These are phyloP conservation scores for Sorex araneus DNA, from an alignment of 2,113 vertebrate species.

Conservation along the genomic window DNA sequence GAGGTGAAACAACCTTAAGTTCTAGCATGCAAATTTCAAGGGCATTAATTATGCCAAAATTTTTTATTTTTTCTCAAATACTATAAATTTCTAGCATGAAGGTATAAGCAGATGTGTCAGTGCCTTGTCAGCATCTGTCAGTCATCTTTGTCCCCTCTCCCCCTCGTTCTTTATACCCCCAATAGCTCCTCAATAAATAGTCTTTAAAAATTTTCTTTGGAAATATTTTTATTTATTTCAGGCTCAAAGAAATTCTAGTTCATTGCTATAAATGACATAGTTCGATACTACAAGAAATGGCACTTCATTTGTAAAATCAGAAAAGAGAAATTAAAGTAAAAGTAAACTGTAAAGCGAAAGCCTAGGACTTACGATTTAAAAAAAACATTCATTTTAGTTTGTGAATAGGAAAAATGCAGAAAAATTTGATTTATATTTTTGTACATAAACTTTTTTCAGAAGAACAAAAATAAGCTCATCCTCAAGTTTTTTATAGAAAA, in stretches of 20 bases:
- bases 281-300: background rate
- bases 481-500: background rate
- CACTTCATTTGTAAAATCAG: background rate
- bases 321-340: background rate
- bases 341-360: background rate
- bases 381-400: background rate
- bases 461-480: background rate
- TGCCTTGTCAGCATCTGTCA: background rate
- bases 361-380: background rate
- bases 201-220: background rate
- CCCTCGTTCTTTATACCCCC: background rate
- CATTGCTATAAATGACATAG: background rate
- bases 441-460: too few species aligned
- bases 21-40: slow-evolving; percentile 34
- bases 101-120: background rate
- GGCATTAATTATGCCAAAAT: slow-evolving; percentile 1
- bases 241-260: background rate
- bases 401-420: too few species aligned
- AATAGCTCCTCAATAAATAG: background rate
- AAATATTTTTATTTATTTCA: slow-evolving; percentile 35
- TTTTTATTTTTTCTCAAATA: background rate
- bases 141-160: background rate
- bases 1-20: slow-evolving; percentile 18
- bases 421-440: too few species aligned
- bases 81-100: background rate